Conservation (phyloP, 1,140 invertebrate species). For the Zaprionus ghesquierei region DNA sequence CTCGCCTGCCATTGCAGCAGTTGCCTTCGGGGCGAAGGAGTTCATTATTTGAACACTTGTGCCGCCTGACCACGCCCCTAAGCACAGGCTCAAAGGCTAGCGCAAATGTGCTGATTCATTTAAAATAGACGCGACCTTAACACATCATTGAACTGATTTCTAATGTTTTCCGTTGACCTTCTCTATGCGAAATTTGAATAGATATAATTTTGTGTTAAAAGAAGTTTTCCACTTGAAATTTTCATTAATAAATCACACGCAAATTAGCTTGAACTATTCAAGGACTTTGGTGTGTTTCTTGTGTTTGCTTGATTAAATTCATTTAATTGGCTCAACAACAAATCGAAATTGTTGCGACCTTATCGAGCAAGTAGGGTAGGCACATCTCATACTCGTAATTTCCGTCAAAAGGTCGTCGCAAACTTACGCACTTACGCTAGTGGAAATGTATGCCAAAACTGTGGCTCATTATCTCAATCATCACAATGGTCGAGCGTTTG, state of each 20-base stretch:
- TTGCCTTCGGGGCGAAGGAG: conserved; percentile 60
- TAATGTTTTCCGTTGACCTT: neutral
- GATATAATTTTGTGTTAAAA: neutral
- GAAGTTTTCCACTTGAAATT: neutral
- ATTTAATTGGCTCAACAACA: conserved; percentile 26
- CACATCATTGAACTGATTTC: conserved; percentile 67
- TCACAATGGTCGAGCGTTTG: conserved; percentile 73
- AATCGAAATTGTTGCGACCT: conserved; percentile 15
- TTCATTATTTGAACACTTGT: conserved; percentile 48
- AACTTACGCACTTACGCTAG: conserved; percentile 18
- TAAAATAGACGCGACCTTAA: conserved; percentile 47
- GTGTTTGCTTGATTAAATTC: conserved; percentile 59
- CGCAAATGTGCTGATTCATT: conserved; percentile 35
- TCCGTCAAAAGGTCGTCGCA: conserved; percentile 66
- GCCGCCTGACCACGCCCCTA: conserved; percentile 40
- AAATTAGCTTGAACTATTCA: neutral
- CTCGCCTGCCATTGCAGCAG: conserved; percentile 36
- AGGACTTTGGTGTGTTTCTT: neutral
- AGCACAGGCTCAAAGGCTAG: neutral
- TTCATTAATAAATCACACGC: neutral
- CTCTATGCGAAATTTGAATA: neutral
- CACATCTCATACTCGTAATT: conserved; percentile 77
- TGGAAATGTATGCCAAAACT: conserved; percentile 55
- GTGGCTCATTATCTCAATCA: conserved; percentile 76
- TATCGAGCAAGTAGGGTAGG: conserved; percentile 25